phyloP scores from a whole-genome alignment of 2,797 vertebrate genomes.

The Picus viridis region DNA sequence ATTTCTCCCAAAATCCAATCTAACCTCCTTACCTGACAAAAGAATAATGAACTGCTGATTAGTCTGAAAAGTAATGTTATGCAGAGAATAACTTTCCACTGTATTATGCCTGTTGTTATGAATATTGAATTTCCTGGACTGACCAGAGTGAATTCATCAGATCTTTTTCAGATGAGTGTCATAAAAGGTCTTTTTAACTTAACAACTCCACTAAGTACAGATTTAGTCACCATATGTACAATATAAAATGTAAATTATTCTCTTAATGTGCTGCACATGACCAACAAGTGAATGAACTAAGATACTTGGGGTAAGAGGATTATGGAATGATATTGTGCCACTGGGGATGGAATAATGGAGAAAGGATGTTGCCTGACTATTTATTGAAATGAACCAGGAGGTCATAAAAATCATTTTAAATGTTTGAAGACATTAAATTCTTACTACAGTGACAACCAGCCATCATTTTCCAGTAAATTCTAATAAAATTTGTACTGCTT shows the following conservation, averaged over 20 bases:
- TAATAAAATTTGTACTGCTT: not conserved
- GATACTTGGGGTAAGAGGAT: not conserved
- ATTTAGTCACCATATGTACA: not conserved
- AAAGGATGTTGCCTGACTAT: fast-evolving
- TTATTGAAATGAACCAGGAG: not conserved
- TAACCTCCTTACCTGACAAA: not conserved
- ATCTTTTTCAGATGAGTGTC: not conserved
- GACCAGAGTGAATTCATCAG: not conserved
- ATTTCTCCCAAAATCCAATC: not conserved
- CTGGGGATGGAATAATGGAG: not conserved
- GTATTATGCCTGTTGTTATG: not conserved
- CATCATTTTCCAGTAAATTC: not conserved
- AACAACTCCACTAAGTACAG: not conserved
- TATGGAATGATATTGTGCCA: not conserved
- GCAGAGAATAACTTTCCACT: not conserved
- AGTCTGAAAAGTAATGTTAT: not conserved
- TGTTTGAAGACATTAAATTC: not conserved
- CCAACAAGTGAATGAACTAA: not conserved
- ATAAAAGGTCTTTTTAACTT: not conserved
- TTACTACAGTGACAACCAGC: not conserved
- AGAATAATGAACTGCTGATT: not conserved
- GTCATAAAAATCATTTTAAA: not conserved
- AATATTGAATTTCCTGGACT: not conserved
- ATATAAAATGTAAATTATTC: not conserved
- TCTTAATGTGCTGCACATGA: not conserved